A percentile compares a stretch with the other conserved stretches of the same genome.
Evolutionary conservation across 2,888 invertebrate genomes (phyloP).

Genomic region (Tetheella fluctuosa): DNA sequence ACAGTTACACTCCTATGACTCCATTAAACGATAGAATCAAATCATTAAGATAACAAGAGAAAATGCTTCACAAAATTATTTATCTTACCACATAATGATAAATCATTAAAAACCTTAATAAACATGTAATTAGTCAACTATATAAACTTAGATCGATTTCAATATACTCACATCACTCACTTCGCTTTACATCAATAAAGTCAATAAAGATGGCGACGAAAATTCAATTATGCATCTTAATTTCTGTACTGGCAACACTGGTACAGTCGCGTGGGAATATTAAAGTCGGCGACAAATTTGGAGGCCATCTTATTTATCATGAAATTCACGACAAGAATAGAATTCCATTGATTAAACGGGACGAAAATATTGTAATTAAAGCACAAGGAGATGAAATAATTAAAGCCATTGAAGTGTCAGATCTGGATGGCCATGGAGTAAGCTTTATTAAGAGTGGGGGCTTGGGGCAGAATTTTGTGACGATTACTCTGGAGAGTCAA

Average conservation of each 20-base stretch:
- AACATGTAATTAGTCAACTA: background rate
- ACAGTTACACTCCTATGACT: too few relatives aligned
- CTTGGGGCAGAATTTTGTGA: slow-evolving; percentile 36
- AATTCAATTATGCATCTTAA: slow-evolving; percentile 12
- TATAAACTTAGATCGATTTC: background rate
- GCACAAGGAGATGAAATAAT: slow-evolving; percentile 31
- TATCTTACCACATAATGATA: background rate
- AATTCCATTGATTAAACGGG: slow-evolving; percentile 29
- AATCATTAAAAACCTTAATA: background rate
- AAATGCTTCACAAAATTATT: background rate
- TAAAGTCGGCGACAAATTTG: slow-evolving; percentile 22
- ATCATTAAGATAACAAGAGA: background rate
- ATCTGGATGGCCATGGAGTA: slow-evolving; percentile 37
- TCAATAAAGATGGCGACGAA: background rate
- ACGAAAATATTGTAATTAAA: slow-evolving; percentile 30
- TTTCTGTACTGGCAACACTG: slow-evolving; percentile 32
- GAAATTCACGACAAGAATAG: slow-evolving; percentile 33
- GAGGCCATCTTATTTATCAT: slow-evolving; percentile 36
- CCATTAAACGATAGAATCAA: background rate
- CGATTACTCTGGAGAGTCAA: slow-evolving; percentile 38
- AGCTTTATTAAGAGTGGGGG: slow-evolving; percentile 44
- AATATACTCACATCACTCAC: too few relatives aligned
- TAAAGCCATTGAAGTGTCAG: slow-evolving; percentile 34
- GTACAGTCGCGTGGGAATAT: slow-evolving; percentile 24
- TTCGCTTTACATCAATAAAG: background rate